phyloP scores from a whole-genome alignment of 2,797 vertebrate species.

The Epinephelus awoara region DNA sequence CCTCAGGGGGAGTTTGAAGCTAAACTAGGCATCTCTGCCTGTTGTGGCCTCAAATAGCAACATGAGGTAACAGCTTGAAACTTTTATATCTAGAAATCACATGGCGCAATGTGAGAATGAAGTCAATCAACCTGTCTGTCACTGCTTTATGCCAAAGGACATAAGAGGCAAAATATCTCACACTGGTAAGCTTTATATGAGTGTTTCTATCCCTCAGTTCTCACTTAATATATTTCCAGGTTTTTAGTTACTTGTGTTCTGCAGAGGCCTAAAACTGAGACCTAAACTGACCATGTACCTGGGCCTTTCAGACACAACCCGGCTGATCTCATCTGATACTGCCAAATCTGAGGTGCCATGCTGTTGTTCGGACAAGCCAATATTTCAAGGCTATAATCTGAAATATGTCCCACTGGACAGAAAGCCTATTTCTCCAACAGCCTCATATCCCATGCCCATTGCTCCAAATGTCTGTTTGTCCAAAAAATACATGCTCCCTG shows the following conservation, averaged over 20 bases:
- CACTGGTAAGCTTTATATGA: neutral
- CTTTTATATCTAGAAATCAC: slow-evolving; percentile 35
- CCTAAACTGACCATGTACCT: neutral
- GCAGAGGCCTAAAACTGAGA: neutral
- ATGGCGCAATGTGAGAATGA: slow-evolving; percentile 18
- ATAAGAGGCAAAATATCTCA: slow-evolving; percentile 1
- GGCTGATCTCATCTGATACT: neutral
- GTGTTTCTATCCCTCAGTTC: neutral
- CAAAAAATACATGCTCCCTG: too few species aligned
- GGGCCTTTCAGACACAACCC: neutral
- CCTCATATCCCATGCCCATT: too few species aligned
- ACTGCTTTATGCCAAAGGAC: slow-evolving; percentile 9
- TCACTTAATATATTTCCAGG: neutral
- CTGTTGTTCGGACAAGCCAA: too few species aligned
- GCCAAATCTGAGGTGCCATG: neutral
- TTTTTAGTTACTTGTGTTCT: neutral
- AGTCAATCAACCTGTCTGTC: slow-evolving; percentile 31
- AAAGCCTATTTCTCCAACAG: too few species aligned
- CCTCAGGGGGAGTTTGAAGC: slow-evolving; percentile 40
- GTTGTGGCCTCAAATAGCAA: slow-evolving; percentile 41
- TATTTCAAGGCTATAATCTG: too few species aligned
- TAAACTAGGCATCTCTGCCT: slow-evolving; percentile 32
- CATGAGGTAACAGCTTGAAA: slow-evolving; percentile 67
- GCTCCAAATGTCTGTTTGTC: too few species aligned
- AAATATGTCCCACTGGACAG: too few species aligned